Base-by-base conservation (phyloP, 37 sponge, comb jelly and placozoan genomes). In the Amphimedon queenslandica region DNA sequence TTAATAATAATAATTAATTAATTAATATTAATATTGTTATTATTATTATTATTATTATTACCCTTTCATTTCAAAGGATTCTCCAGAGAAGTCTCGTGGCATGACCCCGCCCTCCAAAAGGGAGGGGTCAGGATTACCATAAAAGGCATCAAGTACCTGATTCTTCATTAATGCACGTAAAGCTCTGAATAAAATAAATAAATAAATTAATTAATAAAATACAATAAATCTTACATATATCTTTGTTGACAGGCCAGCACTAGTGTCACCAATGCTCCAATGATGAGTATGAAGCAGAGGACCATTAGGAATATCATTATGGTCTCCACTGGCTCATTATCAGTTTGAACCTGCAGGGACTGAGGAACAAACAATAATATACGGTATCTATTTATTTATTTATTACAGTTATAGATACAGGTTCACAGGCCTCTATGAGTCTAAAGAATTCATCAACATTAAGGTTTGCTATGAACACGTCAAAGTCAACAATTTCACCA, bases 81-180 rank as follows among this genome's bases (percentile, higher is more conserved):
- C 76, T 68, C 24, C 56, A 75, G 76, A 0, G 67, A 58, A 76
- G 57, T 69, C 65, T 70, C 76, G 24, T 51, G 71, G 56, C 6
- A 80, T 31, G 13, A 47, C 53, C 53, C 13, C 53, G 32, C 66
- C 67, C 11, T 82, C 83, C 0, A 75, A 55, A 34, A 82, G 25
- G 31, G 70, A 58, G n/a, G 70, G 1, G 13, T 60, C 64, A 3
- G 36, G 60, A 25, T 39, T 41, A n/a, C 76, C 76, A 69, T 82
- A 82, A 55, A 82, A 82, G 30, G 73, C 83, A 76, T 75, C 76
- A 10, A 68, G 69, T 55, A 82, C 39, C 27, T 73, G 55, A 73
- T 82, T 67, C 63, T 67, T 70, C 37, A 76, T 57, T 3, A 60
- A 28, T 30, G 64, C 76, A 70, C 75, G 69, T 27, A 82, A 70